A percentile compares a stretch with the other conserved stretches of the same genome.
Conservation (phyloP, 1,140 invertebrate species). For the Elysia chlorotica region DNA sequence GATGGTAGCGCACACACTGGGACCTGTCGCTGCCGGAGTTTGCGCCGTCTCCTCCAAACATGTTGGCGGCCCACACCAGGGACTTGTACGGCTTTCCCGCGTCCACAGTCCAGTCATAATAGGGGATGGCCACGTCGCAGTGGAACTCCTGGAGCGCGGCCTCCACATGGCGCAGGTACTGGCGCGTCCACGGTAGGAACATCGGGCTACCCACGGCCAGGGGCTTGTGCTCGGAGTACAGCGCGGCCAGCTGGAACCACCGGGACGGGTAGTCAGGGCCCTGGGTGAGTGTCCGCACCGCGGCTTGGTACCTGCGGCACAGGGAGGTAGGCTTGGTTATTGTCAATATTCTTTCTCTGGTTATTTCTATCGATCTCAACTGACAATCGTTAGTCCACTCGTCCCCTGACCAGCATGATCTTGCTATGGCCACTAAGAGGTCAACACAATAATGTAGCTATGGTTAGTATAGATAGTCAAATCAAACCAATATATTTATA, state of each 20-base stretch:
- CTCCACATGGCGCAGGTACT: slow-evolving; percentile 44
- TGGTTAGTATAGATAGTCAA: too few relatives aligned
- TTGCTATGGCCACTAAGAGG: too few relatives aligned
- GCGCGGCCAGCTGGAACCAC: slow-evolving; percentile 42
- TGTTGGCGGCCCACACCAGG: slow-evolving; percentile 41
- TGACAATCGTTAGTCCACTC: too few relatives aligned
- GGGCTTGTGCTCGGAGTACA: slow-evolving; percentile 43
- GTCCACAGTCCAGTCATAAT: slow-evolving; percentile 55
- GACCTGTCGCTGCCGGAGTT: too few relatives aligned
- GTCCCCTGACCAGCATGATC: too few relatives aligned
- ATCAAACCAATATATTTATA: too few relatives aligned
- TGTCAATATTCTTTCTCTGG: too few relatives aligned
- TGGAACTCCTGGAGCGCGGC: slow-evolving; percentile 38
- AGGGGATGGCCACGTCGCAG: slow-evolving; percentile 47
- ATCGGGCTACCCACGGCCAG: slow-evolving; percentile 38
- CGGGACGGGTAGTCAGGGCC: slow-evolving; percentile 35
- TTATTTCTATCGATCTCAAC: too few relatives aligned
- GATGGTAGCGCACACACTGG: slow-evolving; percentile 50
- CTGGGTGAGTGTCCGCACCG: slow-evolving; percentile 32
- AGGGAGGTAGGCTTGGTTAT: too few relatives aligned
- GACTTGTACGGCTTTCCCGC: slow-evolving; percentile 38
- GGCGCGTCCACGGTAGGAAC: slow-evolving; percentile 48
- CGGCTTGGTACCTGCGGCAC: slow-evolving; percentile 27
- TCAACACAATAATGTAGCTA: too few relatives aligned
- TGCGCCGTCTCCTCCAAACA: slow-evolving; percentile 51